These are phyloP conservation scores for Diadema setosum DNA, from an alignment of 35 echinoderm and acorn worm species.

Conservation along the genomic window DNA sequence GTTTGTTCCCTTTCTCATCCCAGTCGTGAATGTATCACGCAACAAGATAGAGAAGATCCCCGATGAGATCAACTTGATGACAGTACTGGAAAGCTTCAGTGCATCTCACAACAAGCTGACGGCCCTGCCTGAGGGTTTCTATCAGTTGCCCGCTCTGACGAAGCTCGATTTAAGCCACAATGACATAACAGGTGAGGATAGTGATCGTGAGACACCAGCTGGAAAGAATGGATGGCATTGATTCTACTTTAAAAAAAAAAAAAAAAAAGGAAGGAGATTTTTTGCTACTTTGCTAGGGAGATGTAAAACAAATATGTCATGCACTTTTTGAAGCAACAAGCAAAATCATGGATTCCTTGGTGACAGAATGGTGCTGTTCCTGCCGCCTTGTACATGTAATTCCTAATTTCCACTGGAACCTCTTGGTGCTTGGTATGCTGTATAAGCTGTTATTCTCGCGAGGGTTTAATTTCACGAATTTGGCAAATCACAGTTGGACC, in stretches of 20 bases:
- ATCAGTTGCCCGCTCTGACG: background rate
- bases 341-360: too few species aligned
- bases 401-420: background rate
- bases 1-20: background rate
- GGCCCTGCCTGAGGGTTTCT: background rate
- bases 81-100: background rate
- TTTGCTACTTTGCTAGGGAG: too few species aligned
- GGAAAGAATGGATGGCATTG: background rate
- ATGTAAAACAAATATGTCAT: too few species aligned
- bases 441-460: background rate
- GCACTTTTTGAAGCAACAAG: too few species aligned
- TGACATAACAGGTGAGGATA: background rate
- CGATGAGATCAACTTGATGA: background rate
- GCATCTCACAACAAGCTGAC: background rate
- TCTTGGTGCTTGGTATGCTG: background rate
- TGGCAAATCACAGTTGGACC: too few species aligned
- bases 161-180: slow-evolving; percentile 5
- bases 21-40: background rate
- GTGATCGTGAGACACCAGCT: too few species aligned
- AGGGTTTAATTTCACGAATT: too few species aligned
- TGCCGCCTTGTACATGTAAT: background rate
- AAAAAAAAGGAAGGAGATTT: too few species aligned
- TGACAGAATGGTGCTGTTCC: background rate
- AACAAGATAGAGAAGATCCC: background rate
- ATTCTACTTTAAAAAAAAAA: too few species aligned